A percentile compares a stretch with the other conserved stretches of the same genome.
These are phyloP conservation scores for Rhagologus leucostigma DNA, from an alignment of 2,113 vertebrate genomes.

Conservation along the genomic window DNA sequence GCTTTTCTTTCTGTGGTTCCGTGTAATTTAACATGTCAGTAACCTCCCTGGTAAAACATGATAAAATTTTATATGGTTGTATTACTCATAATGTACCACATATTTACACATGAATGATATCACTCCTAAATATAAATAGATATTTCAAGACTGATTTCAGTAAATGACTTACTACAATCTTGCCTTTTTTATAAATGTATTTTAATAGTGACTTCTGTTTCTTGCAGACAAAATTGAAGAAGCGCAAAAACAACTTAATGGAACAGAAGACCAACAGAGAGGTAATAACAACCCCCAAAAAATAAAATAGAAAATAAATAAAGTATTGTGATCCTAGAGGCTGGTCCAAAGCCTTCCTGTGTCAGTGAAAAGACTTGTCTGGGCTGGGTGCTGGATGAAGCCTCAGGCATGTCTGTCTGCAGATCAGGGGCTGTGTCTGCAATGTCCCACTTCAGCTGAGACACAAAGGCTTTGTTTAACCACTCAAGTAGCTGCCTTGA, in stretches of 20 bases:
- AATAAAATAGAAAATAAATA: neutral
- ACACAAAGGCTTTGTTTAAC: neutral
- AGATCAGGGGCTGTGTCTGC: neutral
- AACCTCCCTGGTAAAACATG: slow-evolving; percentile 3
- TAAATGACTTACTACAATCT: neutral
- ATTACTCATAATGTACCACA: slow-evolving; percentile 7
- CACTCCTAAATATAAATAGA: neutral
- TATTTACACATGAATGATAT: neutral
- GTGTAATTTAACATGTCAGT: slow-evolving; percentile 5
- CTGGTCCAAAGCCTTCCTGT: neutral
- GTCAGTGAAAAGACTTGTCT: neutral
- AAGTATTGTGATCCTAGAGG: neutral
- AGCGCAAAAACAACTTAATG: slow-evolving; percentile 96
- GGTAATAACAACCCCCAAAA: slow-evolving; percentile 68
- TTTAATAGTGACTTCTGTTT: slow-evolving; percentile 22
- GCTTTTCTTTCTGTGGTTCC: slow-evolving; percentile 6
- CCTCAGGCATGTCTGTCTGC: neutral
- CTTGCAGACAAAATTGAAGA: slow-evolving; percentile 98
- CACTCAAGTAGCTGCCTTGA: neutral
- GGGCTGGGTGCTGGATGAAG: neutral
- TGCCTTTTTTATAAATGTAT: neutral
- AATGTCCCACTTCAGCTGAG: neutral
- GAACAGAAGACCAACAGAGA: slow-evolving; percentile 87
- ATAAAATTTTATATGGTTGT: neutral
- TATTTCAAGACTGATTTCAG: neutral